Conservation (phyloP, 2,797 vertebrate genomes). For the Cynopterus sphinx region DNA sequence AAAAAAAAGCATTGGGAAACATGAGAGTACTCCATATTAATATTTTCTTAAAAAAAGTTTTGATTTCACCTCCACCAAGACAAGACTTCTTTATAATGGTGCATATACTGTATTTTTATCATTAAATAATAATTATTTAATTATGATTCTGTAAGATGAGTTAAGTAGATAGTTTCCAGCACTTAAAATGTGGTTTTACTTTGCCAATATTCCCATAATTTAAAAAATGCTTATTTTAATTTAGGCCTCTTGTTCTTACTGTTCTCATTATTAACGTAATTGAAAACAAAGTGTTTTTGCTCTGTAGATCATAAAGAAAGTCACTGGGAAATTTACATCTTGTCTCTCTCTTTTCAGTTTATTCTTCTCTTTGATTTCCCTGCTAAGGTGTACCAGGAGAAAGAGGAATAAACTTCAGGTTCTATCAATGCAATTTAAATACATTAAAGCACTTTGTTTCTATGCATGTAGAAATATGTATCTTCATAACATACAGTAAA, state of each 20-base stretch:
- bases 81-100: background rate
- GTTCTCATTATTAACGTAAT: background rate
- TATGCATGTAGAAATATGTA: background rate
- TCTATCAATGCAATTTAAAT: background rate
- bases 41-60: slow-evolving; percentile 41
- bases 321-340: background rate
- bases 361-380: background rate
- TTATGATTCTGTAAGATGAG: background rate
- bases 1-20: background rate
- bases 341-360: background rate
- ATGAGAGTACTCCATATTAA: slow-evolving; percentile 26
- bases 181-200: background rate
- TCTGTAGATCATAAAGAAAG: background rate
- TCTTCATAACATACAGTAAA: background rate
- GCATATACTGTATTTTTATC: background rate
- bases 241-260: background rate
- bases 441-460: background rate
- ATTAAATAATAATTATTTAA: background rate
- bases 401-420: background rate
- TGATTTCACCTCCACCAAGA: background rate
- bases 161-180: background rate
- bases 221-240: background rate
- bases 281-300: background rate
- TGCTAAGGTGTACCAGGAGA: background rate
- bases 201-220: background rate